Evolutionary conservation across 2,113 vertebrate genomes (phyloP).

Genomic region (Gopherus evgoodei): DNA sequence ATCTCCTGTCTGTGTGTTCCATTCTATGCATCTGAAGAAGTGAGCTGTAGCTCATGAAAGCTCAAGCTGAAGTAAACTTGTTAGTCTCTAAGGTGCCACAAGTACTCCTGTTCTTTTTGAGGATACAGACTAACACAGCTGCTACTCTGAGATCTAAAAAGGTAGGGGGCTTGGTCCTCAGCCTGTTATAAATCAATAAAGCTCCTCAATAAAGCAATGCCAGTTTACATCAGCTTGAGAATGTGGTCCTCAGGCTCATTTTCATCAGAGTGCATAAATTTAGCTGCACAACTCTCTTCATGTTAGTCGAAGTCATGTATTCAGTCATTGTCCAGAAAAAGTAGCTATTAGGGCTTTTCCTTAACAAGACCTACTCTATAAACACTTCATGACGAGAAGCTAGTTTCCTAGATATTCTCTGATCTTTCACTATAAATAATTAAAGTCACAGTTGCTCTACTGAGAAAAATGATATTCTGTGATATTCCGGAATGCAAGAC

Average conservation of each 20-base stretch:
- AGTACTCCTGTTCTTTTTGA: too few relatives aligned
- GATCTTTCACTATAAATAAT: background rate
- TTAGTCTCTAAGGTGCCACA: too few relatives aligned
- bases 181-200: background rate
- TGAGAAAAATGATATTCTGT: background rate
- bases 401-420: background rate
- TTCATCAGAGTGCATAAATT: background rate
- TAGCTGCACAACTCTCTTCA: background rate
- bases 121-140: too few relatives aligned
- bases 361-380: background rate
- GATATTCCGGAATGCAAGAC: fast-evolving
- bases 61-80: too few relatives aligned
- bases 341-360: background rate
- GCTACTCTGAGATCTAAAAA: background rate
- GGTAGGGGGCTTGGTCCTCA: background rate
- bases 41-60: too few relatives aligned
- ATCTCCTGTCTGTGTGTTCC: too few relatives aligned
- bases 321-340: background rate
- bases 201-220: background rate
- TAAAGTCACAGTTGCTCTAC: background rate
- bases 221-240: background rate
- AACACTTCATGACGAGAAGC: background rate
- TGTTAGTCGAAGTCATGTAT: background rate
- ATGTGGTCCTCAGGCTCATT: background rate
- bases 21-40: too few relatives aligned